Conservation (phyloP, 1,140 invertebrate genomes). For the Whitmania pigra region DNA sequence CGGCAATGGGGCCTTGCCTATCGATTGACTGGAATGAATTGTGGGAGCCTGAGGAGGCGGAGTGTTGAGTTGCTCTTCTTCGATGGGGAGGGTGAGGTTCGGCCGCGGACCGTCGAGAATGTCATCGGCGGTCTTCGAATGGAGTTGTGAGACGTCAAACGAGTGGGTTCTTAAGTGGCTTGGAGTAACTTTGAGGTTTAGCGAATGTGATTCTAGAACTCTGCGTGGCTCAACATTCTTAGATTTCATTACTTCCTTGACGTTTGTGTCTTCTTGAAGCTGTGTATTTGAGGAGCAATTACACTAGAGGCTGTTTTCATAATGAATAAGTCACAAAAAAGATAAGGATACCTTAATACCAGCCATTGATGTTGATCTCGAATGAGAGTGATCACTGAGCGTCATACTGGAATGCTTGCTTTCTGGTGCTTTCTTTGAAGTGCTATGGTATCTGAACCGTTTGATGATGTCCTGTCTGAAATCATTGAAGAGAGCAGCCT, state of each 20-base stretch:
- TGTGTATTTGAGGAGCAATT: no score
- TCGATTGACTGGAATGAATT: no score
- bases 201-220: neutral
- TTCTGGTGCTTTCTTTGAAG: neutral
- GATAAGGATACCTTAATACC: neutral
- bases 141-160: constrained; percentile 3
- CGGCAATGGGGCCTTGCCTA: no score
- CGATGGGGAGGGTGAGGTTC: neutral
- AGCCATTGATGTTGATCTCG: neutral
- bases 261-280: no score
- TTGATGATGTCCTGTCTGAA: constrained; percentile 71
- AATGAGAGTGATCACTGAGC: neutral
- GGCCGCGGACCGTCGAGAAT: neutral
- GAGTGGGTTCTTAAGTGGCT: neutral
- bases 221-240: neutral
- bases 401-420: neutral
- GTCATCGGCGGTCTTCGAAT: neutral
- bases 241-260: no score
- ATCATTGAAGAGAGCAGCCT: constrained; percentile 73
- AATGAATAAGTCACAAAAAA: neutral
- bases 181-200: neutral
- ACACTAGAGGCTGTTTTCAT: no score
- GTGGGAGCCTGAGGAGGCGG: no score
- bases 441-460: constrained; percentile 51
- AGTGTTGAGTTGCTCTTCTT: no score